Conservation (phyloP, 2,888 invertebrate genomes). For the Rhodophaea formosa region DNA sequence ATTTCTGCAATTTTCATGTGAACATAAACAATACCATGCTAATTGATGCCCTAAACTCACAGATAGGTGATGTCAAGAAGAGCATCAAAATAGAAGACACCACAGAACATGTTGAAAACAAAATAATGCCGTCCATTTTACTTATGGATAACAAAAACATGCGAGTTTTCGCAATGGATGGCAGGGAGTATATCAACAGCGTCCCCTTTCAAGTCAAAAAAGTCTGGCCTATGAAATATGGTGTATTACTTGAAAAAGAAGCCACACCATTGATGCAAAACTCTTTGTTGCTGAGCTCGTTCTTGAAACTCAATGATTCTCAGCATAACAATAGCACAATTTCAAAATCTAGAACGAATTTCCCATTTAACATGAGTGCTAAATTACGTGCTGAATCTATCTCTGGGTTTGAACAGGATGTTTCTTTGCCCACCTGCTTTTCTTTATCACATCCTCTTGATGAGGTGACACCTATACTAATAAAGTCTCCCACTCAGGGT, state of each 20-base stretch:
- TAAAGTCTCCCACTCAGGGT: conserved; percentile 80
- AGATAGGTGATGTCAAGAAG: conserved; percentile 73
- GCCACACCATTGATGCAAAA: conserved; percentile 59
- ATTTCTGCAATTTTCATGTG: conserved; percentile 84
- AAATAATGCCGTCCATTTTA: conserved; percentile 84
- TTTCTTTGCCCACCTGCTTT: conserved; percentile 88
- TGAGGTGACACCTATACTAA: conserved; percentile 92
- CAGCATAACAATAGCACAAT: conserved; percentile 58
- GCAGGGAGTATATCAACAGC: conserved; percentile 90
- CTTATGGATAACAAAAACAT: conserved; percentile 88
- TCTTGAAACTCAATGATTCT: conserved; percentile 63
- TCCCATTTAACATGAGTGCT: conserved; percentile 63
- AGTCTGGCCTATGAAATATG: conserved; percentile 92
- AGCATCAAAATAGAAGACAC: conserved; percentile 74
- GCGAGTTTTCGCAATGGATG: conserved; percentile 88
- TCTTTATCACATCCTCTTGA: conserved; percentile 94
- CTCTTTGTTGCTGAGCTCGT: conserved; percentile 56
- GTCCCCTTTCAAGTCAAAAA: conserved; percentile 90
- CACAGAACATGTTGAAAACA: conserved; percentile 73
- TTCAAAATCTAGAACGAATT: conserved; percentile 50
- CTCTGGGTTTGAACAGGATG: conserved; percentile 65
- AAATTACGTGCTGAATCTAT: conserved; percentile 61
- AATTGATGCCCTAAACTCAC: conserved; percentile 73
- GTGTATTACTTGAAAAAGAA: conserved; percentile 90
- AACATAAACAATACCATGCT: conserved; percentile 78